phyloP scores from a whole-genome alignment of 2,888 invertebrate species.

The Aphidius colemani region DNA sequence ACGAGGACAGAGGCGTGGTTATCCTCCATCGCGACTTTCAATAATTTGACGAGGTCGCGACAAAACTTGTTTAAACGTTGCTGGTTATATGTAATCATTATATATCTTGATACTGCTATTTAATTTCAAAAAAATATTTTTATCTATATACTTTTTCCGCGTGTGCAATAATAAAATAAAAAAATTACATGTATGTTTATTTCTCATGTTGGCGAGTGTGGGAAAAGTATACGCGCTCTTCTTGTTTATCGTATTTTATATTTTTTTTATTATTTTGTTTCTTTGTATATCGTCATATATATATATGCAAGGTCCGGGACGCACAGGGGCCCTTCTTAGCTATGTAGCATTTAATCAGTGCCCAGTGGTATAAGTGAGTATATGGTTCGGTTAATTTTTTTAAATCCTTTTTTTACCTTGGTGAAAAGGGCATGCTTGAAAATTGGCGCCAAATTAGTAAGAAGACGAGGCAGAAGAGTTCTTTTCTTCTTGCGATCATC shows the following conservation, averaged over 20 bases:
- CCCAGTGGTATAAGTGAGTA: conserved; percentile 44
- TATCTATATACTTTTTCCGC: no score
- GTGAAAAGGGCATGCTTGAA: conserved; percentile 58
- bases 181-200: conserved; percentile 4
- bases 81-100: no score
- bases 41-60: conserved; percentile 43
- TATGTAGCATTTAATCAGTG: conserved; percentile 58
- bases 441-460: conserved; percentile 62
- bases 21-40: conserved; percentile 55
- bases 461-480: conserved; percentile 52
- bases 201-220: neutral
- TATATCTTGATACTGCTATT: no score
- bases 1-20: conserved; percentile 58
- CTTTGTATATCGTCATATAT: no score
- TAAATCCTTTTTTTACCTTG: conserved; percentile 36
- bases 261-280: no score
- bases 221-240: neutral
- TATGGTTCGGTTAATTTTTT: conserved; percentile 60
- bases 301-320: no score
- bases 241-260: no score
- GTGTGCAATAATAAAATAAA: no score
- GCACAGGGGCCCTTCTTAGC: no score
- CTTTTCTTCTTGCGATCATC: conserved; percentile 27
- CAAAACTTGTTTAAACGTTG: conserved; percentile 13
- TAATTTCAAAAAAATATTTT: no score